A percentile compares a stretch with the other conserved stretches of the same genome.
Conservation (phyloP, 2,113 vertebrate genomes). For the human (Homo sapiens) region DNA sequence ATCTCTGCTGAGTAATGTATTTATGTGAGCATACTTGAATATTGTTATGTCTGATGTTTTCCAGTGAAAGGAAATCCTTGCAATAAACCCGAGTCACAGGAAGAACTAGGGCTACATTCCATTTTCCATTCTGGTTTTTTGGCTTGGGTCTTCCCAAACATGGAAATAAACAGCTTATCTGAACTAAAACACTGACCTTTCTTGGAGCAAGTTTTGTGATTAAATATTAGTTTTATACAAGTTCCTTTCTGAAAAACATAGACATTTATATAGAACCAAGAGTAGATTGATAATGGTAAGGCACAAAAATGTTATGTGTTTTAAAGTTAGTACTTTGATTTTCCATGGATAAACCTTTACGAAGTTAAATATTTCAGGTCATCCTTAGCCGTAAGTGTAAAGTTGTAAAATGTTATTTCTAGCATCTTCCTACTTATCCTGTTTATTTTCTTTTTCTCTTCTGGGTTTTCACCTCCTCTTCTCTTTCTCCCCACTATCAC, state of each 20-base stretch:
- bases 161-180: slow-evolving; percentile 3
- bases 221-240: neutral
- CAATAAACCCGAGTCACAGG: neutral
- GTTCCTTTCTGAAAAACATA: neutral
- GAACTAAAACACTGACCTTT: neutral
- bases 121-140: slow-evolving; percentile 22
- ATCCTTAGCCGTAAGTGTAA: neutral
- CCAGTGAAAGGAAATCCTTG: neutral
- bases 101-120: neutral
- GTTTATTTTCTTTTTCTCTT: neutral
- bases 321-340: neutral
- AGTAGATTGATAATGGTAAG: neutral
- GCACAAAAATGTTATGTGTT: neutral
- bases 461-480: neutral
- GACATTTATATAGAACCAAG: neutral
- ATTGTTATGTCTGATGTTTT: neutral
- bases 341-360: neutral
- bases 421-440: neutral
- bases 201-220: neutral
- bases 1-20: neutral
- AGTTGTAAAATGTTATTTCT: neutral
- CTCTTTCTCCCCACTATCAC: neutral
- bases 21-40: neutral
- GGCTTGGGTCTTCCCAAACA: neutral
- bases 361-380: neutral